A percentile compares a stretch with the other conserved stretches of the same genome.
Conservation (phyloP, 1,140 invertebrate species). For the Chironomus tepperi region DNA sequence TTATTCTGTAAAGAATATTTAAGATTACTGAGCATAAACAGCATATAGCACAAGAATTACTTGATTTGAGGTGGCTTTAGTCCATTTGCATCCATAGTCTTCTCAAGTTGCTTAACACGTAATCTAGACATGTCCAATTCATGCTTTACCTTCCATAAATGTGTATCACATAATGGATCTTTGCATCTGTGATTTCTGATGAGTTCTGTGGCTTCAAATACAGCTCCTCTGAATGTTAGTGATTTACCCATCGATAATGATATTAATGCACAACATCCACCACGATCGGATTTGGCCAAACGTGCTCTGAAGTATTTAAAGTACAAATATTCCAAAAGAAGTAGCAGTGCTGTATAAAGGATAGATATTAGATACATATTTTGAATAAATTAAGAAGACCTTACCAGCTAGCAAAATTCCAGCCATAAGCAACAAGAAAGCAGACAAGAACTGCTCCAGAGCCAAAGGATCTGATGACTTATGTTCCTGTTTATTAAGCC, state of each 20-base stretch:
- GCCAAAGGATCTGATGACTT: slow-evolving; percentile 87
- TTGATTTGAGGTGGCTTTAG: slow-evolving; percentile 61
- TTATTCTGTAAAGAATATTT: slow-evolving; percentile 33
- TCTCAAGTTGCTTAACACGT: slow-evolving; percentile 73
- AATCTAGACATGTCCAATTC: slow-evolving; percentile 78
- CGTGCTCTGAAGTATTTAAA: slow-evolving; percentile 84
- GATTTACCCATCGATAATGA: slow-evolving; percentile 78
- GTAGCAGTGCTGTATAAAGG: slow-evolving; percentile 57
- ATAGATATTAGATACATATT: no score
- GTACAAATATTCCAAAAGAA: slow-evolving; percentile 88
- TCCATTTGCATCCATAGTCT: slow-evolving; percentile 70
- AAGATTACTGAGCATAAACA: no score
- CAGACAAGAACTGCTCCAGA: slow-evolving; percentile 93
- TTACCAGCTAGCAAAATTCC: slow-evolving; percentile 72
- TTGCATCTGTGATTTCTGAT: slow-evolving; percentile 56
- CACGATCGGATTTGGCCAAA: slow-evolving; percentile 77
- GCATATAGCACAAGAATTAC: slow-evolving; percentile 31
- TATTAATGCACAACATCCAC: slow-evolving; percentile 82
- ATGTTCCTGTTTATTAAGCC: slow-evolving; percentile 81
- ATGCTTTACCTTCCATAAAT: slow-evolving; percentile 81
- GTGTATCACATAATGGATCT: slow-evolving; percentile 72
- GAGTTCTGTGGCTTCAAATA: slow-evolving; percentile 63
- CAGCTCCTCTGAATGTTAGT: slow-evolving; percentile 77
- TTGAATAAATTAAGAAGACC: no score
- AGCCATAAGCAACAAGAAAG: slow-evolving; percentile 88